Base-by-base conservation (phyloP, 2,113 vertebrate species). In the Oceanites oceanicus region DNA sequence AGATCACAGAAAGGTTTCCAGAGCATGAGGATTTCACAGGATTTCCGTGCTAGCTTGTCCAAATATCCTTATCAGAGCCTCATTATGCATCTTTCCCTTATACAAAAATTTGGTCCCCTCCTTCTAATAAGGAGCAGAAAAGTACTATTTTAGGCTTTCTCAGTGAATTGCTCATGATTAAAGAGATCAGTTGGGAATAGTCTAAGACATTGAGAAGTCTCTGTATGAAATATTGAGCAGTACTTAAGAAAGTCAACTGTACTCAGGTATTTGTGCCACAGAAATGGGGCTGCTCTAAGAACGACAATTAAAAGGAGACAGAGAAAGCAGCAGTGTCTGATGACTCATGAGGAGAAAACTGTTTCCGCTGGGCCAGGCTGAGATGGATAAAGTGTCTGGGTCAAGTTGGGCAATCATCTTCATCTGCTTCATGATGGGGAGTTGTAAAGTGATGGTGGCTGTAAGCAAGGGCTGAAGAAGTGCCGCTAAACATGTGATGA, bases 151-250 rank as follows among this genome's bases (percentile, higher is more conserved):
- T 71, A 42, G 80, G 53, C 49, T 56, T 79, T 87, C 53, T 56
- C 36, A 45, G 81, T 53, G 94, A 70, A 79, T 87, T 56, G 40
- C 27, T 96, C 21, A 5, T 65, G 77, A 87, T 87, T 85, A 85
- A 95, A 96, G 87, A 66, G 49, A 45, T 40, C 49, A 61, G 15
- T 27, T 88, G 62, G 81, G 93, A 91, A 36, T 45, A 67, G 40
- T 36, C 65, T 89, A 30, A 70, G 76, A 71, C 3, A 7, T 5
- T 75, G 68, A 87, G 80, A 87, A 85, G 61, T 9, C 36, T 90
- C 55, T 66, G 52, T 61, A 74, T 80, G 81, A 94, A 95, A 89
- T 94, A 91, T 20, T 89, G 95, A 94, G 83, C 86, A 74, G 53
- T 27, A 49, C 55, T 94, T 81, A 70, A 82, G 79, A 66, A 80